Conservation (phyloP, 2,888 invertebrate genomes). For the Salpingus planirostris region DNA sequence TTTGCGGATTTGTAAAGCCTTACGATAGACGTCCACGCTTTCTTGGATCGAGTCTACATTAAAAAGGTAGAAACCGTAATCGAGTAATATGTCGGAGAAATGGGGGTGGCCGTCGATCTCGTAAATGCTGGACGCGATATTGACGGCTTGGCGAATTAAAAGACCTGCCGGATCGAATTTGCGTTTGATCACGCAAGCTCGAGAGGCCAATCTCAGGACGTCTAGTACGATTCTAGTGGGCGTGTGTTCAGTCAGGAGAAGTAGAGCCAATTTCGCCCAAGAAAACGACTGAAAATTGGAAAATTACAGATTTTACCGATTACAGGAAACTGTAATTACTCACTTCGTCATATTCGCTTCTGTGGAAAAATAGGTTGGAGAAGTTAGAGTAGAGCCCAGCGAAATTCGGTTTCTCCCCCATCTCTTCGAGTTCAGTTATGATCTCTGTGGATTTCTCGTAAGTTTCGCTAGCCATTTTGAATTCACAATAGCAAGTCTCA, state of each 20-base stretch:
- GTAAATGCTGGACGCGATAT: slow-evolving; percentile 55
- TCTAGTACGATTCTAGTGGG: slow-evolving; percentile 67
- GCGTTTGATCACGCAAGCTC: slow-evolving; percentile 83
- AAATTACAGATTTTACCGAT: slow-evolving; percentile 15
- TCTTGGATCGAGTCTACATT: slow-evolving; percentile 79
- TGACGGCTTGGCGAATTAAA: slow-evolving; percentile 74
- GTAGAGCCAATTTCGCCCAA: slow-evolving; percentile 71
- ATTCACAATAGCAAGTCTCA: slow-evolving; percentile 73
- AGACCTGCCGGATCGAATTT: slow-evolving; percentile 74
- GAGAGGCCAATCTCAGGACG: slow-evolving; percentile 77
- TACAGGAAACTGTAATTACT: slow-evolving; percentile 35
- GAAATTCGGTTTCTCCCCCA: slow-evolving; percentile 43
- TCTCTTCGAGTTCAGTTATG: slow-evolving; percentile 44
- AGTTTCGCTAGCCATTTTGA: slow-evolving; percentile 66
- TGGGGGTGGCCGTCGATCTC: slow-evolving; percentile 61
- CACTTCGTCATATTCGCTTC: slow-evolving; percentile 77
- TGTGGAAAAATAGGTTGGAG: slow-evolving; percentile 71
- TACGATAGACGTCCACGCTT: slow-evolving; percentile 76
- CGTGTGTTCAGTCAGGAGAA: slow-evolving; percentile 53
- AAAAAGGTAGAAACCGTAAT: slow-evolving; percentile 84
- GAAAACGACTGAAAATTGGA: too few species aligned
- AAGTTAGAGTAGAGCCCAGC: slow-evolving; percentile 77
- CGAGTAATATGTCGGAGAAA: slow-evolving; percentile 75
- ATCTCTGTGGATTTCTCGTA: slow-evolving; percentile 50
- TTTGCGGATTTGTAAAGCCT: slow-evolving; percentile 64